Evolutionary conservation across 2,888 invertebrate species (phyloP).

Genomic region (Polymixis lichenea): DNA sequence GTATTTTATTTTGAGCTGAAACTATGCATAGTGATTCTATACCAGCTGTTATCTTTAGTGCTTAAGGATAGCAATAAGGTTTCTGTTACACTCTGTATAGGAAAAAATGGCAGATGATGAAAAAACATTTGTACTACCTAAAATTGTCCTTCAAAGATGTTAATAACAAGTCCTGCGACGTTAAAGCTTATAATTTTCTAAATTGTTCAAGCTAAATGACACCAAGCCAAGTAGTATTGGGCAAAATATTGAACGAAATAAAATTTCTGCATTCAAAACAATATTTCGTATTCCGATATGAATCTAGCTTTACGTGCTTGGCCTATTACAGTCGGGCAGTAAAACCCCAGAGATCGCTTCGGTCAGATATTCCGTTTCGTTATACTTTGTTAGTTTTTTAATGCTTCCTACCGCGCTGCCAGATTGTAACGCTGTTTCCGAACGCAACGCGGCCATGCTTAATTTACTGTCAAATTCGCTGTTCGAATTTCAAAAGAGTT

Average conservation of each 20-base stretch:
- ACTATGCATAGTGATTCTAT: too few relatives aligned
- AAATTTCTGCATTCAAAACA: not conserved
- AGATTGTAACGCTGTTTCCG: constrained; percentile 55
- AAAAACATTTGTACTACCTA: too few relatives aligned
- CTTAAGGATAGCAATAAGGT: too few relatives aligned
- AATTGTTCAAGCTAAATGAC: not conserved
- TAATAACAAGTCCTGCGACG: not conserved
- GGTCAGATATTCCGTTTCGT: constrained; percentile 65
- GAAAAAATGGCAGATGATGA: too few relatives aligned
- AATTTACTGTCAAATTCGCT: constrained; percentile 55
- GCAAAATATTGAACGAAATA: not conserved
- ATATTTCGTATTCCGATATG: constrained; percentile 39
- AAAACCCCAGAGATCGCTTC: constrained; percentile 66
- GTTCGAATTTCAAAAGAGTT: constrained; percentile 41
- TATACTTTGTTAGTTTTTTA: constrained; percentile 70
- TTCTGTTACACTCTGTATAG: too few relatives aligned
- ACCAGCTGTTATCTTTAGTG: too few relatives aligned
- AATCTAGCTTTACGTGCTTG: constrained; percentile 51
- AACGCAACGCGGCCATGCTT: constrained; percentile 59
- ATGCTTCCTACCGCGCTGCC: constrained; percentile 53
- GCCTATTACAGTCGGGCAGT: constrained; percentile 22
- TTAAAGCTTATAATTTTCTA: not conserved
- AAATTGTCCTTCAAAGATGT: too few relatives aligned
- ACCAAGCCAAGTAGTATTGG: not conserved
- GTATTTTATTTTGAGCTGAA: too few relatives aligned